phyloP scores from a whole-genome alignment of 2,797 vertebrate genomes.

The Phalanger gymnotis region DNA sequence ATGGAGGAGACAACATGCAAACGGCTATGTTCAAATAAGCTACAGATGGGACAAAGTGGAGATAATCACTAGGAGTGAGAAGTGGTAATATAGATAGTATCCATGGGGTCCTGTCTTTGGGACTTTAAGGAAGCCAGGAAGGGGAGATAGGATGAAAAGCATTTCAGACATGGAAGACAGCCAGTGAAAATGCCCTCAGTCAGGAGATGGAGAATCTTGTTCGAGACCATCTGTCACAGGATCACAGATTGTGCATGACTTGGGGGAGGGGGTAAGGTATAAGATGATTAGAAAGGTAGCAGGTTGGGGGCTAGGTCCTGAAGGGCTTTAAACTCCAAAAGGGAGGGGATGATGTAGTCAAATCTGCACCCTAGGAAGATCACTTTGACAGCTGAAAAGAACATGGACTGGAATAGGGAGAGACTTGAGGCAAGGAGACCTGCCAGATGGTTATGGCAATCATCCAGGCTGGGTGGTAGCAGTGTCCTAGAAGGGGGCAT shows the following conservation, averaged over 20 bases:
- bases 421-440: background rate
- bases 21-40: background rate
- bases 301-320: background rate
- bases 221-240: background rate
- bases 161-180: background rate
- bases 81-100: background rate
- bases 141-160: background rate
- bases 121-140: background rate
- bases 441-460: background rate
- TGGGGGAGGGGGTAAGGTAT: background rate
- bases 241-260: background rate
- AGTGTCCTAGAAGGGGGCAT: background rate
- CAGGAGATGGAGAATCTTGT: background rate
- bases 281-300: background rate
- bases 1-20: background rate
- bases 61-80: accelerated
- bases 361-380: background rate
- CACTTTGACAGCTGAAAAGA: background rate
- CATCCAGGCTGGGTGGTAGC: background rate
- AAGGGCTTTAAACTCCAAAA: background rate
- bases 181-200: background rate
- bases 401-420: background rate
- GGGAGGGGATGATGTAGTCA: background rate
- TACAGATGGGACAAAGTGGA: background rate
- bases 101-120: background rate